Conservation (phyloP, 2,888 invertebrate genomes). For the Mechanitis messenoides region DNA sequence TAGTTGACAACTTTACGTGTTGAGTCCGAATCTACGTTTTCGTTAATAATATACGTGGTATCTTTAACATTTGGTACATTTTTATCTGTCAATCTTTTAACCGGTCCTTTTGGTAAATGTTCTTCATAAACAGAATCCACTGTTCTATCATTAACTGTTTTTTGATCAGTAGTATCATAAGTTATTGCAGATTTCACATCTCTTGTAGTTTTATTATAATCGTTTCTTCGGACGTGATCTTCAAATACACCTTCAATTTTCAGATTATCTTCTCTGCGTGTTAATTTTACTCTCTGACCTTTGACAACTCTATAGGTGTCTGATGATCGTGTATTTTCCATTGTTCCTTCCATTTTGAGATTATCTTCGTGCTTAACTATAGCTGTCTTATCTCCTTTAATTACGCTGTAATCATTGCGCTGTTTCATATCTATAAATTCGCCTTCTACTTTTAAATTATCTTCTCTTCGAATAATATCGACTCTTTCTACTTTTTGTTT, state of each 20-base stretch:
- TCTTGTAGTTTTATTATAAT: constrained; percentile 72
- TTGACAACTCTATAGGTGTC: constrained; percentile 74
- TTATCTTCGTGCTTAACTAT: constrained; percentile 79
- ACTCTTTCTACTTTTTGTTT: constrained; percentile 75
- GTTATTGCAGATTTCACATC: constrained; percentile 76
- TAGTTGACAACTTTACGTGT: constrained; percentile 12
- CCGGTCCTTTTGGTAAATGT: constrained; percentile 11
- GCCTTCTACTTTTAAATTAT: constrained; percentile 78
- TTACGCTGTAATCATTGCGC: constrained; percentile 72
- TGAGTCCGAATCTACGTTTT: constrained; percentile 10
- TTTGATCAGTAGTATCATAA: constrained; percentile 71
- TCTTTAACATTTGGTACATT: constrained; percentile 37
- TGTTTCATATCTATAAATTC: constrained; percentile 76
- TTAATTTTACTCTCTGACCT: constrained; percentile 74
- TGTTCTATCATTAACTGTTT: constrained; percentile 44
- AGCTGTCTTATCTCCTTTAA: constrained; percentile 69
- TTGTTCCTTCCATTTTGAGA: constrained; percentile 78
- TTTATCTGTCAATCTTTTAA: constrained; percentile 18
- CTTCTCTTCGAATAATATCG: constrained; percentile 78
- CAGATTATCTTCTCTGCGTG: constrained; percentile 74
- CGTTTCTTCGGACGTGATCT: constrained; percentile 74
- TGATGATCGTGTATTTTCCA: constrained; percentile 72
- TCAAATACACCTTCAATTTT: constrained; percentile 81
- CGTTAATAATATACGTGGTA: constrained; percentile 11
- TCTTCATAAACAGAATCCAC: constrained; percentile 21